Conservation (phyloP, 2,113 vertebrate species). For the Uria lomvia region DNA sequence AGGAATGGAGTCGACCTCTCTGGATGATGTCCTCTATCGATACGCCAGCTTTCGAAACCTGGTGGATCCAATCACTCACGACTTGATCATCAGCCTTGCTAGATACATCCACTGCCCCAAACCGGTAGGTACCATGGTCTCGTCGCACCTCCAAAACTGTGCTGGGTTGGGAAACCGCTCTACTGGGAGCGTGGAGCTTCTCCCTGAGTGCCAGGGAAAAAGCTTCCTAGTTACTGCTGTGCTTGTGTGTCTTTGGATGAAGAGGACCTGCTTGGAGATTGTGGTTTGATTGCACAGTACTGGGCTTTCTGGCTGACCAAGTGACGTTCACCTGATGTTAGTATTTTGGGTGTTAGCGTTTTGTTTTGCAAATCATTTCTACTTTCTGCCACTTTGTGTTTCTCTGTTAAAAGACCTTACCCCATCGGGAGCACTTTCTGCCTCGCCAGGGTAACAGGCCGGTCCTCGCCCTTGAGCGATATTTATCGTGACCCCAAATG, state of each 20-base stretch:
- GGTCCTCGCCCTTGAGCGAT: not conserved
- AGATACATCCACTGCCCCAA: slow-evolving; percentile 95
- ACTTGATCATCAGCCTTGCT: slow-evolving; percentile 96
- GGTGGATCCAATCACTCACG: slow-evolving; percentile 97
- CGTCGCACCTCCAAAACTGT: rapidly evolving
- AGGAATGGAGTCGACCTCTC: slow-evolving; percentile 97
- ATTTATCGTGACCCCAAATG: not conserved
- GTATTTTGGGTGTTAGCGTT: not conserved
- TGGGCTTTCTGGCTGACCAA: not conserved
- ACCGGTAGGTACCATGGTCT: slow-evolving; percentile 73
- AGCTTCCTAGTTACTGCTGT: not conserved
- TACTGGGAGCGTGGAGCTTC: not conserved
- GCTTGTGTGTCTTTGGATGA: not conserved
- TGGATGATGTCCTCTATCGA: slow-evolving; percentile 95
- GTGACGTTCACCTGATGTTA: not conserved
- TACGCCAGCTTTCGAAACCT: slow-evolving; percentile 98
- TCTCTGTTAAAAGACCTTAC: not conserved
- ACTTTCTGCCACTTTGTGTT: not conserved
- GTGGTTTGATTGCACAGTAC: not conserved
- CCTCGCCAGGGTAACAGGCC: not conserved
- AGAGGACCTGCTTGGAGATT: not conserved
- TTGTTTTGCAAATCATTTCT: not conserved
- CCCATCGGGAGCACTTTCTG: not conserved
- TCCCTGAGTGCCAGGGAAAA: not conserved
- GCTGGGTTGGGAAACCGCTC: not conserved